Base-by-base conservation (phyloP, 2,113 vertebrate genomes). In the Python bivittatus region DNA sequence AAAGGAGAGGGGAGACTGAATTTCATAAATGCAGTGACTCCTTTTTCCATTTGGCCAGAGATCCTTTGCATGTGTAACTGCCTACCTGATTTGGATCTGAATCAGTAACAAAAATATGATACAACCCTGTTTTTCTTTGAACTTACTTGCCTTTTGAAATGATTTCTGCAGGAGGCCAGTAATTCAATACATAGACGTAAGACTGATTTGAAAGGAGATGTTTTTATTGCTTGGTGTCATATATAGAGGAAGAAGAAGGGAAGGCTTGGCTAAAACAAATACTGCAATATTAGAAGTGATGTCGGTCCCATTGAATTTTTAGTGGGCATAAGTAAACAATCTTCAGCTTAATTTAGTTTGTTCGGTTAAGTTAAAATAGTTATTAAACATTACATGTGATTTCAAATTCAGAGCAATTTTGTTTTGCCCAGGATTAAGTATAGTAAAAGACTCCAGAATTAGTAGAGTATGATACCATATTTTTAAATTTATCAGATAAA, bases 31-130 rank as follows among this genome's bases (percentile, higher is more conserved):
- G 12, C 44, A 42, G 38, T 54, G 13, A 4, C 72, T 29, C 2
- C n/a, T 8, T 42, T 90, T 25, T 20, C 89, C 11, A 0, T 53
- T 0, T 4, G 79, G 91, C 58, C 53, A 88, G 48, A n/a, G 60
- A 56, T 87, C 92, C 68, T 91, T 86, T 88, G 87, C 90, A 29
- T 52, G 22, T 25, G 1, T n/a, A 92, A 29, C 12, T 84, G 2
- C 0, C 88, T 13, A 0, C 38, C 54, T 84, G 54, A 58, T 17
- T 58, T 38, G 22, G 83, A 33, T 15, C 68, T 7, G 88, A 86
- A 6, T 0, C 0, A 7, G 22, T 72, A 25, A 4, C 0, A 0
- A 57, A 57, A 57, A 57, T 57, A 57, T 56, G 54, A 56, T 57
- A 57, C 56, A 57, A 57, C 20, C 93, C 33, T 54, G n/a, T 88